A percentile compares a stretch with the other conserved stretches of the same genome.
Evolutionary conservation across 2,888 invertebrate genomes (phyloP).

Genomic region (Chrysomela aeneicollis): DNA sequence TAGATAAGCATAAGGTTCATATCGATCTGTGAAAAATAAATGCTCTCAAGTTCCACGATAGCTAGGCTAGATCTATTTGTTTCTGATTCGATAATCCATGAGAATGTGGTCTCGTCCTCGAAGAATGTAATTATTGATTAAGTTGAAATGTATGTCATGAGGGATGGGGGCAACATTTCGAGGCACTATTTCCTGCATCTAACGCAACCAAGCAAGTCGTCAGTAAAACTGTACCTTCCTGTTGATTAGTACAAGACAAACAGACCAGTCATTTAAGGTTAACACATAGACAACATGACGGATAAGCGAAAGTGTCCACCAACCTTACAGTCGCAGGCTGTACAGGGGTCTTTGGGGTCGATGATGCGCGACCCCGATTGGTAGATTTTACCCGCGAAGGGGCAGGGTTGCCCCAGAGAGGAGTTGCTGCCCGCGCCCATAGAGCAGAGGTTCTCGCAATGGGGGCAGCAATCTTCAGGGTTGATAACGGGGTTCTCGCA

Average conservation of each 20-base stretch:
- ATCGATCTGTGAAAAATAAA: no score
- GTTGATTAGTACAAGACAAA: conserved; percentile 50
- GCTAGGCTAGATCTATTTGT: no score
- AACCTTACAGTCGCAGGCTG: conserved; percentile 79
- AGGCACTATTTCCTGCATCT: conserved; percentile 45
- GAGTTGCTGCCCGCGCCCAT: conserved; percentile 52
- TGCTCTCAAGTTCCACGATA: no score
- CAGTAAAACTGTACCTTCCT: conserved; percentile 41
- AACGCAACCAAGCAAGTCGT: conserved; percentile 47
- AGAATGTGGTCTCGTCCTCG: conserved; percentile 22
- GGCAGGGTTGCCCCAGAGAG: conserved; percentile 65
- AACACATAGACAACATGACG: conserved; percentile 24
- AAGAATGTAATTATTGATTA: conserved; percentile 22
- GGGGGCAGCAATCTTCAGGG: conserved; percentile 75
- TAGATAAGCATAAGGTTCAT: no score
- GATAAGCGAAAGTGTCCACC: conserved; percentile 50
- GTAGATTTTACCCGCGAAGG: conserved; percentile 68
- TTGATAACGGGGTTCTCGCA: conserved; percentile 71
- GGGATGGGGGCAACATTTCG: conserved; percentile 44
- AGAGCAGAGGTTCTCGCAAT: conserved; percentile 68
- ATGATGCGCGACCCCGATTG: conserved; percentile 68
- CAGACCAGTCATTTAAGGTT: conserved; percentile 45
- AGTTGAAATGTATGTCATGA: conserved; percentile 27
- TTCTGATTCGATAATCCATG: no score
- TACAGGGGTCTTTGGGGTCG: conserved; percentile 71